Base-by-base conservation (phyloP, 2,797 vertebrate species). In the Lemur catta region DNA sequence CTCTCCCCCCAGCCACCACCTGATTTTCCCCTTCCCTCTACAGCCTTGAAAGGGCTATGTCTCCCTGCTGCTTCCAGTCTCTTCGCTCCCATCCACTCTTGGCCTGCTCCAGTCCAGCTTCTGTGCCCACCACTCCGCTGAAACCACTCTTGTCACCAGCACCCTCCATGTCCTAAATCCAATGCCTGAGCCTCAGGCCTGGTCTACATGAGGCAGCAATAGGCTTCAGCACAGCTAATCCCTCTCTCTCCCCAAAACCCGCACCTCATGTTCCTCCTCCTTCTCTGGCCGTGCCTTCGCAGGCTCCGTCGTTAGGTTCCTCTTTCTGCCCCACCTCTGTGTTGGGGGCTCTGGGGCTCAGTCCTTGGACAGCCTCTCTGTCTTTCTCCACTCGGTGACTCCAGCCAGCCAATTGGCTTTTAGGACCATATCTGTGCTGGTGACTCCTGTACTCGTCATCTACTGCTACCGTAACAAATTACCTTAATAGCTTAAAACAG, bases 191-290 rank as follows among this genome's bases (percentile, higher is more conserved):
- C 30, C 74, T 81, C 38, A 3, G 41, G 69, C 87, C 46, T 80
- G 50, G 7, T 22, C 12, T 71, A 0, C 0, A 0, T 11, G 43
- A 75, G 30, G 35, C 28, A 8, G 80, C 4, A 6, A 0, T 61
- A 41, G 52, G 52, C 91, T 72, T 59, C 17, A 38, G 48, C 63
- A 15, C 3, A 14, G 61, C 67, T 7, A 9, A 22, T 76, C 69
- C 15, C 48, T 13, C 33, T 33, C 33, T 63, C 18, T 71, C 48
- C 50, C 78, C 65, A 69, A 26, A n/a, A 24, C 52, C 35, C 24
- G 6, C 0, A 1, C 33, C 46, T 55, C 35, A 0, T 8, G 57
- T 11, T n/a, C 41, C 63, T 89, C 82, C 79, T 35, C 20, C 41
- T 43, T 43, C 76, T 69, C 59, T 30, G 33, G 43, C 61, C 35